Conservation (phyloP, 2,797 vertebrate species). For the Macropus fuliginosus region DNA sequence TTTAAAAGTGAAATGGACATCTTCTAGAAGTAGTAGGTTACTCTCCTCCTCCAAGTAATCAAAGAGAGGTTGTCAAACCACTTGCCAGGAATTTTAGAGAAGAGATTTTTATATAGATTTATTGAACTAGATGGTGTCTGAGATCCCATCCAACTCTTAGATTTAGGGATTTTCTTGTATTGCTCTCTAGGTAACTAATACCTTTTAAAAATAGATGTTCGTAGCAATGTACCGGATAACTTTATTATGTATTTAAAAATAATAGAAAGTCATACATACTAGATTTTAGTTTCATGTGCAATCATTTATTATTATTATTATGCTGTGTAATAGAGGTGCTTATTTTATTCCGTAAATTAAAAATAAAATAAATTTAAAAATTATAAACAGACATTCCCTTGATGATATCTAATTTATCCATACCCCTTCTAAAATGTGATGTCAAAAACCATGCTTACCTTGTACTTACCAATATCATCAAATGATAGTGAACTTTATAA, state of each 20-base stretch:
- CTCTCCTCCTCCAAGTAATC: not conserved
- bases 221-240: not conserved
- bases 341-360: not conserved
- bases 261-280: not conserved
- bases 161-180: not conserved
- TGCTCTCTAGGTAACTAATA: not conserved
- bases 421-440: not conserved
- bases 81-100: not conserved
- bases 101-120: not conserved
- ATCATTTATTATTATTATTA: not conserved
- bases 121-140: not conserved
- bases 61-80: not conserved
- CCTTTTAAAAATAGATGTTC: not conserved
- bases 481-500: not conserved
- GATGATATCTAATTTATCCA: not conserved
- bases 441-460: not conserved
- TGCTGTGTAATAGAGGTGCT: not conserved
- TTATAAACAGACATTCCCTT: not conserved
- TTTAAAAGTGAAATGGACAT: not conserved
- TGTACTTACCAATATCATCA: not conserved
- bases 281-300: not conserved
- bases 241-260: not conserved
- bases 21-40: not conserved
- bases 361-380: not conserved
- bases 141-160: conserved; percentile 53